Evolutionary conservation across 2,888 invertebrate genomes (phyloP).

Genomic region (Xanthia togata): DNA sequence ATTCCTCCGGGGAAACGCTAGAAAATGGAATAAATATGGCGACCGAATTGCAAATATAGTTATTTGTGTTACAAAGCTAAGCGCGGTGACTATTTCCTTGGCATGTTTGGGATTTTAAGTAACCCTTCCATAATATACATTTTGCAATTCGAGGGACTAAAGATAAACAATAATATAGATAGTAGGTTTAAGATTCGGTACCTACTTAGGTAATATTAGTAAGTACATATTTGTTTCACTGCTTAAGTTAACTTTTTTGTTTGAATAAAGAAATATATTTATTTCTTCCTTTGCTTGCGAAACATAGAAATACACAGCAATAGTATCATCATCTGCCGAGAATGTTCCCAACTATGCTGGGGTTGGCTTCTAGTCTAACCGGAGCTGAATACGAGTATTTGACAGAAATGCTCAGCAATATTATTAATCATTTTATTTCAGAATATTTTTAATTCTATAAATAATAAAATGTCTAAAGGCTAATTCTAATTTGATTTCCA

Average conservation of each 20-base stretch:
- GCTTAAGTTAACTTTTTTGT: background rate
- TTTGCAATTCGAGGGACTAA: background rate
- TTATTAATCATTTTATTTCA: background rate
- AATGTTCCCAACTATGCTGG: too few species aligned
- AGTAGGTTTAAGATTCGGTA: background rate
- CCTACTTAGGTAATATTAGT: too few species aligned
- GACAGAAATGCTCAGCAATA: background rate
- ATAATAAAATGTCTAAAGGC: background rate
- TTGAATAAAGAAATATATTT: too few species aligned
- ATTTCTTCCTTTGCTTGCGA: too few species aligned
- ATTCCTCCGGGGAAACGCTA: slow-evolving; percentile 76
- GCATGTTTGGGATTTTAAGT: slow-evolving; percentile 29
- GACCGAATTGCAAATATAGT: slow-evolving; percentile 74
- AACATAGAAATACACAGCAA: background rate
- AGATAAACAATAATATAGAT: background rate
- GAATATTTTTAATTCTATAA: background rate
- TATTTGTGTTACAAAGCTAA: slow-evolving; percentile 67
- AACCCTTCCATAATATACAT: slow-evolving; percentile 30
- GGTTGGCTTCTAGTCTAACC: too few species aligned
- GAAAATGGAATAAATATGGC: slow-evolving; percentile 77
- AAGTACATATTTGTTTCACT: background rate
- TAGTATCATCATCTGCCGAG: too few species aligned
- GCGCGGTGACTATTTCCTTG: slow-evolving; percentile 39
- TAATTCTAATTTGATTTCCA: background rate
- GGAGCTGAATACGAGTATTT: too few species aligned